Evolutionary conservation across 1,140 invertebrate genomes (phyloP).

Genomic region (Bombus picipes): DNA sequence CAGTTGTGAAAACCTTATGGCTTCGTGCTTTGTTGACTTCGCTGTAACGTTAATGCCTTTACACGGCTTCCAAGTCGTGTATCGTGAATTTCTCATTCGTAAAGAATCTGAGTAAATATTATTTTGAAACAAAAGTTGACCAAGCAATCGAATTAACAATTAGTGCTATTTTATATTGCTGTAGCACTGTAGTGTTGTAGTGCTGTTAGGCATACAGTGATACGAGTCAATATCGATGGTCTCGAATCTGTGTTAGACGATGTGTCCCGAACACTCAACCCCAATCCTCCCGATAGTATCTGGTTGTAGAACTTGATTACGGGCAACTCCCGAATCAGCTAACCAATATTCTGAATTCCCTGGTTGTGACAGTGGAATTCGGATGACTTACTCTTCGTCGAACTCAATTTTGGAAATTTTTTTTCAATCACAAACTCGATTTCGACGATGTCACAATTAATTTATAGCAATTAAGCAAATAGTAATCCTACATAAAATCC

Average conservation of each 20-base stretch:
- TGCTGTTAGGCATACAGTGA: neutral
- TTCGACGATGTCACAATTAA: no score
- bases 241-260: neutral
- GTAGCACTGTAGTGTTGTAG: no score
- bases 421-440: no score
- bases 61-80: no score
- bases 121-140: neutral
- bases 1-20: neutral
- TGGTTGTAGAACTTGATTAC: neutral
- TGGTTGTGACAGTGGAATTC: neutral
- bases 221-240: neutral
- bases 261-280: neutral
- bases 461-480: no score
- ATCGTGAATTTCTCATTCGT: neutral
- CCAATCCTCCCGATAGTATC: constrained; percentile 10
- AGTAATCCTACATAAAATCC: no score
- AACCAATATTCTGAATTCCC: neutral
- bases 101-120: neutral
- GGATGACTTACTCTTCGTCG: neutral
- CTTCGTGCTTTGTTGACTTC: neutral
- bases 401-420: no score
- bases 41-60: neutral
- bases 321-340: neutral
- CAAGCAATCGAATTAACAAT: neutral
- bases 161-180: no score